Conservation (phyloP, 2,888 invertebrate genomes). For the Scrobipalpa costella region DNA sequence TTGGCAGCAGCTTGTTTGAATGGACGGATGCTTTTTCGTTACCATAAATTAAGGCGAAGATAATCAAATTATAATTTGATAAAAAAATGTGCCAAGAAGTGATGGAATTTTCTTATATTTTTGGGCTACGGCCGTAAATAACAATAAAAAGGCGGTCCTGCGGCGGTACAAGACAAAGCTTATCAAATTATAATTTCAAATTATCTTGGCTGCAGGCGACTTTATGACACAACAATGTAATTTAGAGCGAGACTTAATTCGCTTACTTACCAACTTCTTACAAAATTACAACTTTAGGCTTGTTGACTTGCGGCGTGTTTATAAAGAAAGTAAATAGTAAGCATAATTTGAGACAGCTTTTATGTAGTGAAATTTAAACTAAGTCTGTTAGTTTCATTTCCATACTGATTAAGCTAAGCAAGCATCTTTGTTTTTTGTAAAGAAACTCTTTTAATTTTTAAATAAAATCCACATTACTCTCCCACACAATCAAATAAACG, state of each 20-base stretch:
- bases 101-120: conserved; percentile 39
- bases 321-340: no score
- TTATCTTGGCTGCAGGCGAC: conserved; percentile 42
- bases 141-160: conserved; percentile 47
- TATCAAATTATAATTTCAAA: conserved; percentile 59
- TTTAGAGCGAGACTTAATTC: conserved; percentile 44
- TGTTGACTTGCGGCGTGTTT: neutral
- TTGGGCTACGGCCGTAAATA: conserved; percentile 47
- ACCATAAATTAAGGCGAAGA: conserved; percentile 55
- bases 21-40: conserved; percentile 63
- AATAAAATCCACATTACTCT: neutral
- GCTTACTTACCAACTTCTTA: conserved; percentile 26
- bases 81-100: conserved; percentile 43
- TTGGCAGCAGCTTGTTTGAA: conserved; percentile 69
- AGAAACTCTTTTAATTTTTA: neutral
- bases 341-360: no score
- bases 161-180: conserved; percentile 48
- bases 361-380: no score
- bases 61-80: conserved; percentile 67
- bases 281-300: neutral
- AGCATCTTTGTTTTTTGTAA: neutral
- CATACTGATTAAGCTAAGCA: no score
- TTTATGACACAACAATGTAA: conserved; percentile 45
- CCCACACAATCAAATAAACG: conserved; percentile 52
- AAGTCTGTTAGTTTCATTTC: no score